A percentile compares a stretch with the other conserved stretches of the same genome.
Evolutionary conservation across 1,140 invertebrate species (phyloP).

Genomic region (Leptinotarsa texana): DNA sequence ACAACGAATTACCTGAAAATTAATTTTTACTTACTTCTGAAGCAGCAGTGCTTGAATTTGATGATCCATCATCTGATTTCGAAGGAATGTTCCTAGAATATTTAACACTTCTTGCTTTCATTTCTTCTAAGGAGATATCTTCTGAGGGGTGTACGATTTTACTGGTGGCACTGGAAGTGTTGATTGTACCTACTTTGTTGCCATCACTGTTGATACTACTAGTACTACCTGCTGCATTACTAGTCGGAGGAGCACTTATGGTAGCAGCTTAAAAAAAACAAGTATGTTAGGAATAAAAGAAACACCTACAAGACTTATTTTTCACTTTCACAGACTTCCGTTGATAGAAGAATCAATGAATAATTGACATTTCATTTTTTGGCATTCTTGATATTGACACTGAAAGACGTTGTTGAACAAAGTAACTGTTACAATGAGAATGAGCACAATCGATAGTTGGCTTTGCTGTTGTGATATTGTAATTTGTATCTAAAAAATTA

Average conservation of each 20-base stretch:
- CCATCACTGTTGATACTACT: conserved; percentile 46
- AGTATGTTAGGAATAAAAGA: no score
- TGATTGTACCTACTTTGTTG: conserved; percentile 74
- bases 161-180: conserved; percentile 80
- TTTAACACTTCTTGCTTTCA: conserved; percentile 74
- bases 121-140: conserved; percentile 91
- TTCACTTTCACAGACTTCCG: no score
- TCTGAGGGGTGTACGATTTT: conserved; percentile 94
- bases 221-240: conserved; percentile 56
- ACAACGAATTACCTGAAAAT: background rate
- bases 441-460: no score
- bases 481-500: no score
- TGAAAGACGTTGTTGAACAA: no score
- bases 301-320: no score
- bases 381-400: no score
- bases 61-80: conserved; percentile 40
- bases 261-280: conserved; percentile 60
- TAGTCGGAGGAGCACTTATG: conserved; percentile 70
- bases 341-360: no score
- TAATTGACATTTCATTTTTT: no score
- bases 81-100: conserved; percentile 62
- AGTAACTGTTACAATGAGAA: no score
- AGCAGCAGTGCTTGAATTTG: conserved; percentile 42
- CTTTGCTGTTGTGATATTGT: no score
- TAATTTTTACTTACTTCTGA: conserved; percentile 46